Evolutionary conservation across 1,140 invertebrate species (phyloP).

Genomic region (Drosophila pachea): DNA sequence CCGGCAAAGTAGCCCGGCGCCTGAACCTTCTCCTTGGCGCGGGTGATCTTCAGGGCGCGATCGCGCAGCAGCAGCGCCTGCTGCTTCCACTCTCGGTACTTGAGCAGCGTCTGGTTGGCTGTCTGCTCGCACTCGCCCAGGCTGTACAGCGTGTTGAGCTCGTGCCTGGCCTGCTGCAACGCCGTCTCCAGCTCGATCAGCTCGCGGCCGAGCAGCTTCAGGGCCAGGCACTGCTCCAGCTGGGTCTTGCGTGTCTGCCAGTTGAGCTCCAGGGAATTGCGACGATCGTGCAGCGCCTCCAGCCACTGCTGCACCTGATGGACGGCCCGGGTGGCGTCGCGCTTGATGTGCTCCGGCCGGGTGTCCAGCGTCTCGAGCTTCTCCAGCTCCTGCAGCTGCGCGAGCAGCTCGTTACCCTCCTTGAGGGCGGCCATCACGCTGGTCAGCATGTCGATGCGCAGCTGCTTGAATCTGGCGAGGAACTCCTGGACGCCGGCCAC

Average conservation of each 20-base stretch:
- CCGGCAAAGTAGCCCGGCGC: conserved; percentile 85
- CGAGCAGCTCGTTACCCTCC: conserved; percentile 88
- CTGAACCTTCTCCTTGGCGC: conserved; percentile 88
- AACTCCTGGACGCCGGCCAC: conserved; percentile 84
- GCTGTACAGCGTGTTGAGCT: conserved; percentile 66
- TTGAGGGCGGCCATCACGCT: conserved; percentile 87
- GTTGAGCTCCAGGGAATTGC: conserved; percentile 86
- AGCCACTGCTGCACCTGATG: conserved; percentile 87
- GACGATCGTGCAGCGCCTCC: conserved; percentile 87
- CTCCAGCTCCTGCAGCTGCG: conserved; percentile 84
- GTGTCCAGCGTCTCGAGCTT: conserved; percentile 86
- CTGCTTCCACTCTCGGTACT: conserved; percentile 85
- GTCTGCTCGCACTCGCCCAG: conserved; percentile 85
- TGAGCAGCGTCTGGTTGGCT: conserved; percentile 84
- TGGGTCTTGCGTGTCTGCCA: conserved; percentile 85
- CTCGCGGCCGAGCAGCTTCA: conserved; percentile 87
- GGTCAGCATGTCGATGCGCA: conserved; percentile 86
- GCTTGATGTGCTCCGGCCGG: conserved; percentile 85
- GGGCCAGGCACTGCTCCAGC: conserved; percentile 88
- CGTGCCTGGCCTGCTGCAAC: conserved; percentile 79
- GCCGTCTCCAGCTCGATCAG: conserved; percentile 84
- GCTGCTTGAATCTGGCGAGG: conserved; percentile 83
- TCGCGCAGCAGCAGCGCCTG: conserved; percentile 89
- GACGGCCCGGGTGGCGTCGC: conserved; percentile 83
- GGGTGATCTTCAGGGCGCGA: conserved; percentile 86